Evolutionary conservation across 2,797 vertebrate genomes (phyloP), one percentile per base, ranked within the genome.

Genomic region (Perodicticus potto): DNA sequence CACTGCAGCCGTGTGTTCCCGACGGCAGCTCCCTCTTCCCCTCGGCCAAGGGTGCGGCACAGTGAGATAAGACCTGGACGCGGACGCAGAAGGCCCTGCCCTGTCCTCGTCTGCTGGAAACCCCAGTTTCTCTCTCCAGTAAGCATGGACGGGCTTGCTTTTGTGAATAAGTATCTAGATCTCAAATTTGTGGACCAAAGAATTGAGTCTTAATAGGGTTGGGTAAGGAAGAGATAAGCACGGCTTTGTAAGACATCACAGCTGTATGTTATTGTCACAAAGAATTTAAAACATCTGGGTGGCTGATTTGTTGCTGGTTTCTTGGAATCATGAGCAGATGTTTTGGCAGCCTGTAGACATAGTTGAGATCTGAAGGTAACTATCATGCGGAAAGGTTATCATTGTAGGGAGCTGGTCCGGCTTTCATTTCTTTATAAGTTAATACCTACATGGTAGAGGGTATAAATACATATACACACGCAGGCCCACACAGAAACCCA

Each of bases 1-100:
- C 14, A 53, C 11, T 2, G 5, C 10, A 9, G 49, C 19, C 19
- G 32, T 3, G 1, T 0, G 0, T 43, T 43, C 73, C 34, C 3
- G 40, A 37, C 53, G 23, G 16, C 3, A 16, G 61, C 1, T 63
- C 27, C 25, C 27, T 5, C 4, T 4, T 25, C 14, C 4, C 49
- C 5, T 43, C 53, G 13, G 2, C 9, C 16, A 1, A 11, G 25
- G 11, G 1, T 2, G 9, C 59, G 13, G 40, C 74, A n/a, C 19
- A 53, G 3, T 14, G 14, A 45, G 25, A 14, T 4, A 17, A 22
- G 6, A 12, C n/a, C 1, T 0, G 19, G 65, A 17, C 32, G 13
- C 0, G 2, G 32, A 32, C 7, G 16, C 5, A 16, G 63, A 29
- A 16, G 63, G 29, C 65, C 0, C 63, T 16, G 29, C 9, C 34